Evolutionary conservation across 2,113 vertebrate genomes (phyloP).

Genomic region (Dipodomys merriami): DNA sequence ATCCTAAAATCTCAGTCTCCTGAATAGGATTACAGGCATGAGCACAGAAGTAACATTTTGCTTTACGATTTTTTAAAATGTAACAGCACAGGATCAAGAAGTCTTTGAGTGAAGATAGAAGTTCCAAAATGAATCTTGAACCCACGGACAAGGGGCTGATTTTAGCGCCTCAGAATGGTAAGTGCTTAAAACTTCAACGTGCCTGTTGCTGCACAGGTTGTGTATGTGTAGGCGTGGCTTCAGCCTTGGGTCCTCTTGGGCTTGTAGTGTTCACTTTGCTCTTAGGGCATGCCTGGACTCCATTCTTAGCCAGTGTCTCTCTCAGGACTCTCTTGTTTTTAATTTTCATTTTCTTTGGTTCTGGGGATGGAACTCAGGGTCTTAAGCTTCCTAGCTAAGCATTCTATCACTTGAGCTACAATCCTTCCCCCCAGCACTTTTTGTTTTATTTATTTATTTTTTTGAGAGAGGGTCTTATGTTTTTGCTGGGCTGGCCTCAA

Average conservation of each 20-base stretch:
- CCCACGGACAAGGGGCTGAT: neutral
- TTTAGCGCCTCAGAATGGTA: constrained; percentile 64
- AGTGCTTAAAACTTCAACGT: constrained; percentile 57
- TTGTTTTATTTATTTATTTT: too few relatives aligned
- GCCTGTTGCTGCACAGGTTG: neutral
- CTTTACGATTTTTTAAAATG: constrained; percentile 21
- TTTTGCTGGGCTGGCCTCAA: neutral
- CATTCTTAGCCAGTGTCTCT: too few relatives aligned
- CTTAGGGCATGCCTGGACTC: too few relatives aligned
- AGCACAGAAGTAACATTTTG: neutral
- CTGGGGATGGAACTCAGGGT: too few relatives aligned
- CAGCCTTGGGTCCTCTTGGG: neutral
- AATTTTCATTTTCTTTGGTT: too few relatives aligned
- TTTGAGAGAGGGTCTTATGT: too few relatives aligned
- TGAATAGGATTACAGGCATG: too few relatives aligned
- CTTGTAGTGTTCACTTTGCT: neutral
- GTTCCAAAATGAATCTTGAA: constrained; percentile 57
- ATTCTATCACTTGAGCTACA: too few relatives aligned
- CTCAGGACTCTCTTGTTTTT: too few relatives aligned
- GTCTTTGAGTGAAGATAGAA: constrained; percentile 71
- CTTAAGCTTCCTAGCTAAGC: too few relatives aligned
- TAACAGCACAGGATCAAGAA: constrained; percentile 68
- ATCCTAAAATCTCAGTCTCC: too few relatives aligned
- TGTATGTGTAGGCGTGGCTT: neutral
- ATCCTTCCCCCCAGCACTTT: too few relatives aligned